phyloP scores from a whole-genome alignment of 2,113 vertebrate species.

The Antigone vipio region DNA sequence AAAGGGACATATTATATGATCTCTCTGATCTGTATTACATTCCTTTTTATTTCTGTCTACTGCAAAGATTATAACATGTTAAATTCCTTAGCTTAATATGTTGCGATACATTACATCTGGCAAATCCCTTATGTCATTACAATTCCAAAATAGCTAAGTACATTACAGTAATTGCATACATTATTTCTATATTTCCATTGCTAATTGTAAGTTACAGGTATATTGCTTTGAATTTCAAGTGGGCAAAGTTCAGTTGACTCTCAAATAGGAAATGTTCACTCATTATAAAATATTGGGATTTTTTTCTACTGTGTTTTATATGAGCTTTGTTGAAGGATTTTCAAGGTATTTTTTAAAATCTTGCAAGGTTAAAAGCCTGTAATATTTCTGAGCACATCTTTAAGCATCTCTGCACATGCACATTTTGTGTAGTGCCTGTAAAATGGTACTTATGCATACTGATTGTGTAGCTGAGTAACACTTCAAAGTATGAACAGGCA shows the following conservation, averaged over 20 bases:
- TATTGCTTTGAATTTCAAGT: constrained; percentile 13
- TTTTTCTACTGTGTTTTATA: not conserved
- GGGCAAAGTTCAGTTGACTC: not conserved
- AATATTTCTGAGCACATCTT: not conserved
- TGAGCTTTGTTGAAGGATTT: not conserved
- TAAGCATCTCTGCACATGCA: not conserved
- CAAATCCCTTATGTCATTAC: not conserved
- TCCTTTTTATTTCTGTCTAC: not conserved
- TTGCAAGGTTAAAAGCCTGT: not conserved
- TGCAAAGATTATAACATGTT: not conserved
- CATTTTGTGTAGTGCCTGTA: not conserved
- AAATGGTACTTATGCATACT: not conserved
- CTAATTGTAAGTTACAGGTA: not conserved
- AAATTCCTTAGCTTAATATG: not conserved
- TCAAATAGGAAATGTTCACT: not conserved
- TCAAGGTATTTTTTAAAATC: not conserved
- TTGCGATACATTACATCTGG: not conserved
- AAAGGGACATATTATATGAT: not conserved
- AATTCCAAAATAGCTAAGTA: not conserved
- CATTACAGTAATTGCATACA: not conserved
- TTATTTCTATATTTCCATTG: not conserved
- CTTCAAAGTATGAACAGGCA: not conserved
- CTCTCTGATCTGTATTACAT: not conserved
- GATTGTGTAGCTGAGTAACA: not conserved
- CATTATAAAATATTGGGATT: not conserved